Evolutionary conservation across 1,140 invertebrate genomes (phyloP), one percentile per base, ranked within the genome.

Genomic region (Bilobella aurantiaca): DNA sequence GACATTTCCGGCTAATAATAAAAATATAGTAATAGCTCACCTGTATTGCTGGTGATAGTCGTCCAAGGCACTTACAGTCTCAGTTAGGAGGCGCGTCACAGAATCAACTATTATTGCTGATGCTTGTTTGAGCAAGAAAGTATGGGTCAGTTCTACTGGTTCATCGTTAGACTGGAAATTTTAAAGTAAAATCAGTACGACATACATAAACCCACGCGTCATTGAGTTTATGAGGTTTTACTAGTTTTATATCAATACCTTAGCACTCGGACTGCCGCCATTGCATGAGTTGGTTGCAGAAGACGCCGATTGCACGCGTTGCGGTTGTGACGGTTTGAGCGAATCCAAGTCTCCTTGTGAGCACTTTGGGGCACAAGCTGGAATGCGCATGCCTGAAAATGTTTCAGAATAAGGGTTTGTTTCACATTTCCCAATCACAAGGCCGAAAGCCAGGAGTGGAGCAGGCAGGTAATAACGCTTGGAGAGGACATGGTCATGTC

Each of bases 31-130:
- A n/a, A n/a, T n/a, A n/a, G n/a, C 56, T n/a, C 16, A 73, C 71
- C 66, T 62, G 53, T 70, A 73, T 30, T 69, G 62, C 1, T 8
- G 8, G 30, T 70, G 61, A 58, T 73, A 70, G 58, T 70, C 71
- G 37, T 73, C 66, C 49, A 62, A 23, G 2, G 71, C 69, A 29
- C 63, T 16, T 5, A 68, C 64, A n/a, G 62, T 62, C 31, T 67
- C 61, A 18, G 56, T 63, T 0, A 73, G 31, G 16, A 73, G 37
- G 16, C 71, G 21, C 12, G 68, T 70, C 1, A 73, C 67, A n/a
- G 68, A 49, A 37, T 73, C 71, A 31, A 67, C 53, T 1, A 62
- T 67, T 5, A 70, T 1, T 31, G 42, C 31, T 47, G 46, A 56
- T 1, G 71, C 71, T 65, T 73, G 71, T 57, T 56, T 64, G 1